These are phyloP conservation scores for Eubasilissa regina DNA, from an alignment of 1,140 invertebrate species.

Conservation along the genomic window DNA sequence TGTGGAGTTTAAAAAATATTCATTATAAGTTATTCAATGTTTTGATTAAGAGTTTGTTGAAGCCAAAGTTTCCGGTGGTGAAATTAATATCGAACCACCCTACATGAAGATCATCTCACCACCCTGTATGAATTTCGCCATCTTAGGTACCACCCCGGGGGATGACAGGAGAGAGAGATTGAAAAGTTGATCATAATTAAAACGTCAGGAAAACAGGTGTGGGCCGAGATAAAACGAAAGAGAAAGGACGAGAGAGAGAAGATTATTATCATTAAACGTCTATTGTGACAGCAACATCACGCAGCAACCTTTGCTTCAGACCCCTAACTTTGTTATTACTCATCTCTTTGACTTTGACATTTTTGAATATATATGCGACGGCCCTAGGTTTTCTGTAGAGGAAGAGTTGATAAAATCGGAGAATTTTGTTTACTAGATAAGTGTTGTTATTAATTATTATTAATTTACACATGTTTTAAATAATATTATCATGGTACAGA, in stretches of 20 bases:
- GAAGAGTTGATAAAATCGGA: background rate
- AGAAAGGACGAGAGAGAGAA: conserved; percentile 21
- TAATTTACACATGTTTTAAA: too few species aligned
- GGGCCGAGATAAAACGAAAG: conserved; percentile 49
- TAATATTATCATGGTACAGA: too few species aligned
- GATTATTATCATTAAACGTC: conserved; percentile 42
- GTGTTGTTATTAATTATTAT: too few species aligned
- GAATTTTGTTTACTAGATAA: conserved; percentile 4
- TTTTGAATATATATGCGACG: conserved; percentile 25
- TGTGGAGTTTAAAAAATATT: too few species aligned
- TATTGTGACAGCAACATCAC: conserved; percentile 29
- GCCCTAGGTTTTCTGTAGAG: background rate
- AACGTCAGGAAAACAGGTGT: conserved; percentile 51
- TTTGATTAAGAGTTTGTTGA: background rate
- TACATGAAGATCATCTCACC: background rate
- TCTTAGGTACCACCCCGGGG: background rate
- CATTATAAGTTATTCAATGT: background rate
- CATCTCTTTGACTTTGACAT: conserved; percentile 43
- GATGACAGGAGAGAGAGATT: conserved; percentile 32
- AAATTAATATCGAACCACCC: conserved; percentile 11
- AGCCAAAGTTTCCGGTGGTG: background rate
- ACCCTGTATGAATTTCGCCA: background rate
- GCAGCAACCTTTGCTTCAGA: conserved; percentile 6
- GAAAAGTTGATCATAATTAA: conserved; percentile 57
- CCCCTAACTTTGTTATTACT: conserved; percentile 32